A percentile compares a stretch with the other conserved stretches of the same genome.
Evolutionary conservation across 2,888 invertebrate species (phyloP).

Genomic region (Caenorhabditis panamensis): DNA sequence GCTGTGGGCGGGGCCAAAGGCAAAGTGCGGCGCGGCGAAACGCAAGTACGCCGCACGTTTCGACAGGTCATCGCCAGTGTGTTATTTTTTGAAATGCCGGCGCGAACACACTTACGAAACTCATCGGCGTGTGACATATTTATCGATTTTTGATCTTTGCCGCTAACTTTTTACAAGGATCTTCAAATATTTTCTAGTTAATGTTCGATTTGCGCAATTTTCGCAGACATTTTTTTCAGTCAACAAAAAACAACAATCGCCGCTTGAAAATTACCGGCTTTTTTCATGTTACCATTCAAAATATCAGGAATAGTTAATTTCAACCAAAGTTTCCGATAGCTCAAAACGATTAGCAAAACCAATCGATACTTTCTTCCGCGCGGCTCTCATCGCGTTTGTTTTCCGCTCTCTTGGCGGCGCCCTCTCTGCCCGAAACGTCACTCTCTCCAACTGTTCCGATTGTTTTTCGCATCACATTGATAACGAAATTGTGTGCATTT

Average conservation of each 20-base stretch:
- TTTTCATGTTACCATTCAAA: no score
- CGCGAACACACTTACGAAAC: constrained; percentile 31
- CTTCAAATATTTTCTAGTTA: no score
- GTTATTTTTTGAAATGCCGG: constrained; percentile 43
- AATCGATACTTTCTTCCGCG: constrained; percentile 21
- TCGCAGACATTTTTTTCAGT: neutral
- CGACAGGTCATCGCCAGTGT: constrained; percentile 14
- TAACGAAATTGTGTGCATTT: constrained; percentile 8
- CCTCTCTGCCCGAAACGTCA: constrained; percentile 15
- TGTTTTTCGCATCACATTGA: neutral
- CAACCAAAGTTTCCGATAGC: no score
- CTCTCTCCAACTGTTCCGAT: constrained; percentile 7
- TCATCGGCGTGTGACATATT: constrained; percentile 6
- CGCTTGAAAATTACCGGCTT: no score
- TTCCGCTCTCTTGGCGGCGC: constrained; percentile 20
- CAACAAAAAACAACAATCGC: no score
- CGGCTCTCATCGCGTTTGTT: constrained; percentile 34
- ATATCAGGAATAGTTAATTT: no score
- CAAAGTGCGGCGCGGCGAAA: constrained; percentile 34
- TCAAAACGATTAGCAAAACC: neutral
- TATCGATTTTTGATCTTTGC: constrained; percentile 9
- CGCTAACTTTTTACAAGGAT: neutral
- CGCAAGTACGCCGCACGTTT: constrained; percentile 21
- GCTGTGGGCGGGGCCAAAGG: constrained; percentile 31
- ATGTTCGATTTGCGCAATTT: neutral